Evolutionary conservation across 2,797 vertebrate genomes (phyloP).

Genomic region (Danionella dracula): DNA sequence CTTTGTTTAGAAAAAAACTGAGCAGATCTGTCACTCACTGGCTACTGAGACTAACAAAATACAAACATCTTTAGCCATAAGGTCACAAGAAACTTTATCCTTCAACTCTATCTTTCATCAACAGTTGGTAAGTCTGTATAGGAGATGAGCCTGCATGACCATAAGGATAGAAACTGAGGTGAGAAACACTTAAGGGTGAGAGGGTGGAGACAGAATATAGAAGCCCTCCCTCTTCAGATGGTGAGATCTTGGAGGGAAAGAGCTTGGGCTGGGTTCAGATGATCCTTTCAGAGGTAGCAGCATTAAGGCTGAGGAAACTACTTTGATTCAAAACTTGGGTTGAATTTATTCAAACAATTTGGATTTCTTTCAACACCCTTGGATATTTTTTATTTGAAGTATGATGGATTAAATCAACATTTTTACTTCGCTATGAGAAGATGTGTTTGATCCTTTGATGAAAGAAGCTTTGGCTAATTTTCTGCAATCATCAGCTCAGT

Average conservation of each 20-base stretch:
- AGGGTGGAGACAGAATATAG: conserved; percentile 50
- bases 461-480: too few species aligned
- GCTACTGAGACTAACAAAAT: background rate
- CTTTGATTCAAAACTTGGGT: background rate
- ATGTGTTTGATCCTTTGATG: conserved; percentile 30
- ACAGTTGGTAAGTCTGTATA: conserved; percentile 53
- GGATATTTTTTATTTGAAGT: background rate
- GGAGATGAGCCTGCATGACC: conserved; percentile 46
- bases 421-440: background rate
- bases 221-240: conserved; percentile 59
- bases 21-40: too few species aligned
- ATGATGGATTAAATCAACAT: conserved; percentile 10
- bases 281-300: conserved; percentile 25
- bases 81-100: too few species aligned
- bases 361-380: background rate
- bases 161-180: conserved; percentile 41
- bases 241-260: conserved; percentile 44
- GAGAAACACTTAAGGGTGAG: conserved; percentile 52
- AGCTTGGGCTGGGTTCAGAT: conserved; percentile 37
- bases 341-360: background rate
- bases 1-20: too few species aligned
- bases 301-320: conserved; percentile 16
- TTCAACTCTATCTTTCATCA: too few species aligned
- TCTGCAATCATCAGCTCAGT: conserved; percentile 36
- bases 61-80: too few species aligned